Evolutionary conservation across 2,888 invertebrate genomes (phyloP).

Genomic region (Hirudinaria manillensis): DNA sequence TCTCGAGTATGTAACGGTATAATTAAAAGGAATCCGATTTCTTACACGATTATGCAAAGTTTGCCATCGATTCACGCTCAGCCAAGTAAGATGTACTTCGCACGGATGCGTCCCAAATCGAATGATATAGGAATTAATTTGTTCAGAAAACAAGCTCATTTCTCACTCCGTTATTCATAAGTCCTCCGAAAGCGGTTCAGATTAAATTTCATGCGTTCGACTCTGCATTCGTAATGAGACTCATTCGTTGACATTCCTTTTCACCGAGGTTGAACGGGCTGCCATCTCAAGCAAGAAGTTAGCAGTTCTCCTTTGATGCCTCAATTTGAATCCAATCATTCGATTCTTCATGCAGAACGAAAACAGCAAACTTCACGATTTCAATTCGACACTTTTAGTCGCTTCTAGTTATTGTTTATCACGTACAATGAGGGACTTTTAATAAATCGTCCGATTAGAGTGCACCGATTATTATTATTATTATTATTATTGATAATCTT

Average conservation of each 20-base stretch:
- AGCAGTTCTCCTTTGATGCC: too few relatives aligned
- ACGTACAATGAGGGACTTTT: too few relatives aligned
- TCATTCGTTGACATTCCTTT: background rate
- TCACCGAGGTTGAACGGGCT: background rate
- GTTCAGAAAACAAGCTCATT: slow-evolving; percentile 8
- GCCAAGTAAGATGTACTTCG: slow-evolving; percentile 2
- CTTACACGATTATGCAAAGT: slow-evolving; percentile 19
- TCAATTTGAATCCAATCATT: too few relatives aligned
- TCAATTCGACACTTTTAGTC: too few relatives aligned
- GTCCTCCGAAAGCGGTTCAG: slow-evolving; percentile 6
- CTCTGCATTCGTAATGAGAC: slow-evolving; percentile 16
- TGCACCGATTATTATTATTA: too few relatives aligned
- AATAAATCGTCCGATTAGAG: too few relatives aligned
- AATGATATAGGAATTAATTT: slow-evolving; percentile 5
- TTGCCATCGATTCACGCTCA: slow-evolving; percentile 3
- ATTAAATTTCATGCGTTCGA: slow-evolving; percentile 14
- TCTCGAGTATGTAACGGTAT: background rate
- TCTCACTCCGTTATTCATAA: slow-evolving; percentile 11
- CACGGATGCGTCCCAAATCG: slow-evolving; percentile 10
- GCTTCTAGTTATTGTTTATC: too few relatives aligned
- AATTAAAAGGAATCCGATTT: slow-evolving; percentile 5
- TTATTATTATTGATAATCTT: too few relatives aligned
- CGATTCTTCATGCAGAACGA: too few relatives aligned
- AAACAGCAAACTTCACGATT: too few relatives aligned
- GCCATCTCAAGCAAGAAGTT: slow-evolving; percentile 1